Conservation (phyloP, 2,888 invertebrate species). For the Odontocolon sp. region DNA sequence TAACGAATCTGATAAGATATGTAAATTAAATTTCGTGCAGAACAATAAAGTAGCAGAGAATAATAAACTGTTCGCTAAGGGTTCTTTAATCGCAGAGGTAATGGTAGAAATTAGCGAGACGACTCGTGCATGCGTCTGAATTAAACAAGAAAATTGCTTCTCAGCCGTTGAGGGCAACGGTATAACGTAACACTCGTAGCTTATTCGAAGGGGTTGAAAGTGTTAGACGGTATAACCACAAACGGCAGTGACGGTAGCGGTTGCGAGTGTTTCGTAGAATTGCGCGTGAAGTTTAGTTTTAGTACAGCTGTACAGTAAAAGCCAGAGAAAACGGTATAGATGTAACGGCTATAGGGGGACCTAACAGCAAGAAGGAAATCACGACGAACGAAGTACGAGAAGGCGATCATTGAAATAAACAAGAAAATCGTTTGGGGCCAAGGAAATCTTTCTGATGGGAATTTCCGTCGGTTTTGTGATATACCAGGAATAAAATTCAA, state of each 20-base stretch:
- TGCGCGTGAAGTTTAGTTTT: conserved; percentile 12
- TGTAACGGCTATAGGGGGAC: background rate
- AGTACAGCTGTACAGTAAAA: background rate
- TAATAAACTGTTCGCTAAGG: background rate
- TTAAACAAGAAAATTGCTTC: conserved; percentile 23
- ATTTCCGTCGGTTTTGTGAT: too few species aligned
- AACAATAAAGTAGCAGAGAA: background rate
- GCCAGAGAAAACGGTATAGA: background rate
- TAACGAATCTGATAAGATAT: too few species aligned
- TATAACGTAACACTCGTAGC: background rate
- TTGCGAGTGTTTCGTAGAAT: conserved; percentile 1
- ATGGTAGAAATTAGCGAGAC: conserved; percentile 7
- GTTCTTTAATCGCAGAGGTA: background rate
- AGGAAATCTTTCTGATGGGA: too few species aligned
- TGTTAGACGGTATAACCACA: background rate
- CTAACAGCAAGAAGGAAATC: background rate
- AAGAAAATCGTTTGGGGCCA: background rate
- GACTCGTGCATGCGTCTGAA: background rate
- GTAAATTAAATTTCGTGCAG: too few species aligned
- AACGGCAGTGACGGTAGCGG: background rate
- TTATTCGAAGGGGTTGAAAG: conserved; percentile 11
- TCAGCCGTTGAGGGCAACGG: background rate
- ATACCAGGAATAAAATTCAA: too few species aligned
- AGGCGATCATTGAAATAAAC: conserved; percentile 4
- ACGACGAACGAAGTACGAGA: background rate